phyloP scores from a whole-genome alignment of 2,113 vertebrate species.

The Shinisaurus crocodilurus region DNA sequence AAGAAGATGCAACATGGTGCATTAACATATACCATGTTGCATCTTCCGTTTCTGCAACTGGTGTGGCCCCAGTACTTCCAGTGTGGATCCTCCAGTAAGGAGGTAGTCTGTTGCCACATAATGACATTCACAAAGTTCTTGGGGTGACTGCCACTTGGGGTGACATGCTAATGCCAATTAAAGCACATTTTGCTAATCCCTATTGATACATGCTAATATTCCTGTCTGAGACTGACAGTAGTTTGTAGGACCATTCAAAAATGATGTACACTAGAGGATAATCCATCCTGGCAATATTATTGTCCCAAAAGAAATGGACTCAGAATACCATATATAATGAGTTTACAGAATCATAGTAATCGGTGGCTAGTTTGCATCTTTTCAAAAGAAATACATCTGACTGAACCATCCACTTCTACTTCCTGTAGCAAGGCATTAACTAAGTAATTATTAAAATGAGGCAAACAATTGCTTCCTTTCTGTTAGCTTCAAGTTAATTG shows the following conservation, averaged over 20 bases:
- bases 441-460: slow-evolving; percentile 18
- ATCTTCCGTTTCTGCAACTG: not conserved
- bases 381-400: not conserved
- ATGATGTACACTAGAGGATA: not conserved
- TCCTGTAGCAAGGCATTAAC: not conserved
- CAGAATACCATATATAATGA: not conserved
- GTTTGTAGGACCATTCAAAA: not conserved
- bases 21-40: not conserved
- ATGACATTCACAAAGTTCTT: not conserved
- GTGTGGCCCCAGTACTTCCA: not conserved
- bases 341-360: not conserved
- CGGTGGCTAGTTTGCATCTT: not conserved
- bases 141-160: not conserved
- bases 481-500: slow-evolving; percentile 28
- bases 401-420: slow-evolving; percentile 6
- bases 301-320: not conserved
- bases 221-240: not conserved
- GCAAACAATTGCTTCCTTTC: slow-evolving; percentile 17
- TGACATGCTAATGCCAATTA: not conserved
- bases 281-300: not conserved
- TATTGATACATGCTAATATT: not conserved
- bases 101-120: not conserved
- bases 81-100: not conserved
- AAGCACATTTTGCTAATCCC: not conserved
- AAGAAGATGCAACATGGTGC: too few species aligned